phyloP scores from a whole-genome alignment of 2,797 vertebrate species.

The Naso thynnoides region DNA sequence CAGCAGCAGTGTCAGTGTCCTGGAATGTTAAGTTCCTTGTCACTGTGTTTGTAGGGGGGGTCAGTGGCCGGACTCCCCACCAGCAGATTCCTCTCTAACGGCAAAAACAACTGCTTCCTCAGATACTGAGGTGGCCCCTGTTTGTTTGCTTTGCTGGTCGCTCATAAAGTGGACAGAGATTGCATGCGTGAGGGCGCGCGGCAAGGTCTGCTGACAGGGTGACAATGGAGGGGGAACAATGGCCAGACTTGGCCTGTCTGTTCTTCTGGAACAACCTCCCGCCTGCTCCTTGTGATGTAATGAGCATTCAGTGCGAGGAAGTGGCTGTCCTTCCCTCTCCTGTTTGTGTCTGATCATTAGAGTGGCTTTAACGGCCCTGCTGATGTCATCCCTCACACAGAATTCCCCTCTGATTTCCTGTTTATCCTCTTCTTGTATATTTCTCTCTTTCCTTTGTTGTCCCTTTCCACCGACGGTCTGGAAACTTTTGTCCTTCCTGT shows the following conservation, averaged over 20 bases:
- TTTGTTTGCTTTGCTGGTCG: slow-evolving; percentile 77
- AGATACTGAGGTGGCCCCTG: slow-evolving; percentile 72
- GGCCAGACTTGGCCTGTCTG: slow-evolving; percentile 43
- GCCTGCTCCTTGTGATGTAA: slow-evolving; percentile 72
- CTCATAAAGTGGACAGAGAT: slow-evolving; percentile 74
- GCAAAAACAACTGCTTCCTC: slow-evolving; percentile 82
- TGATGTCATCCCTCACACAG: slow-evolving; percentile 70
- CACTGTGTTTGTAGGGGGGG: slow-evolving; percentile 43
- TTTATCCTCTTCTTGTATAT: slow-evolving; percentile 60
- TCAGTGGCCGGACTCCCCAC: slow-evolving; percentile 40
- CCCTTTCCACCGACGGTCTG: slow-evolving; percentile 46
- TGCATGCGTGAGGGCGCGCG: slow-evolving; percentile 34
- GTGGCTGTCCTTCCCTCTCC: slow-evolving; percentile 76
- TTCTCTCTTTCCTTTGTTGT: slow-evolving; percentile 58
- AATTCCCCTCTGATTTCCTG: slow-evolving; percentile 79
- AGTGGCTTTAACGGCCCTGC: slow-evolving; percentile 38
- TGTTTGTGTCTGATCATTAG: slow-evolving; percentile 73
- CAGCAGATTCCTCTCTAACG: slow-evolving; percentile 69
- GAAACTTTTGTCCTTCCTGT: slow-evolving; percentile 32
- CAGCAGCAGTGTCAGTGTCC: slow-evolving; percentile 58
- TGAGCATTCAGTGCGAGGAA: slow-evolving; percentile 67
- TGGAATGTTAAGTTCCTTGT: slow-evolving; percentile 68
- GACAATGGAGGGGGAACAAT: slow-evolving; percentile 77
- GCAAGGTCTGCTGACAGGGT: slow-evolving; percentile 68
- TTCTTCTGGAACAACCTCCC: slow-evolving; percentile 63